Evolutionary conservation across 2,113 vertebrate species (phyloP), one percentile per base, ranked within the genome.

Genomic region (Odocoileus virginianus): DNA sequence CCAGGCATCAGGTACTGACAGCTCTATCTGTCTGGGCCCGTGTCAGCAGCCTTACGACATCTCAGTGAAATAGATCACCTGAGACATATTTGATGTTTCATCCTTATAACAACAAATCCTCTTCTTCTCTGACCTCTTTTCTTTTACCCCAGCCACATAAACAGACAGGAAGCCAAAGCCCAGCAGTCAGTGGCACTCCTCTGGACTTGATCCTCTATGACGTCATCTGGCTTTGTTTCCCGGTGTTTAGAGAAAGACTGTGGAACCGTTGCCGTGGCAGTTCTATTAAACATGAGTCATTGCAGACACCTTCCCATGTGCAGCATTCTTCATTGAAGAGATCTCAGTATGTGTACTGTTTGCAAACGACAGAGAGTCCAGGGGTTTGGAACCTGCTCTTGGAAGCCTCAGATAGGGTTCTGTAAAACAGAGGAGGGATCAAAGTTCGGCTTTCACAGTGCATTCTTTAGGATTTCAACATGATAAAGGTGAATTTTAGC

Each of bases 171-270:
- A 87, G 74, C 25, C 57, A 33, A 67, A 86, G 58, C 25, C 78
- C 64, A 36, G 57, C 33, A 64, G 50, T 50, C 27, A 28, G 30
- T 15, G 28, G 43, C 23, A 13, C 33, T 61, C 58, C 71, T 83
- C 55, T 95, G 50, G 55, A 45, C 54, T 57, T 43, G 17, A 47
- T 76, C 36, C 45, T 95, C 71, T 78, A 30, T 96, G 95, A 95
- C 47, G 17, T 94, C 96, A 97, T 36, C 84, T 15, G 71, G 19
- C 58, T 89, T 94, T 92, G 85, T 64, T 97, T 97, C 50, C 58
- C 91, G 15, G 0, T 95, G 58, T 95, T 96, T 97, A 82, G 78
- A 89, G 86, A 96, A 76, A 94, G 89, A 33, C 43, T 64, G 11
- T 64, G 27, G 28, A 82, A 27, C 23, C 6, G 52, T 95, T 87